Percentiles rank a stretch among this genome's conserved stretches.
These are phyloP conservation scores for Artibeus lituratus DNA, from an alignment of 2,797 vertebrate species.

Conservation along the genomic window DNA sequence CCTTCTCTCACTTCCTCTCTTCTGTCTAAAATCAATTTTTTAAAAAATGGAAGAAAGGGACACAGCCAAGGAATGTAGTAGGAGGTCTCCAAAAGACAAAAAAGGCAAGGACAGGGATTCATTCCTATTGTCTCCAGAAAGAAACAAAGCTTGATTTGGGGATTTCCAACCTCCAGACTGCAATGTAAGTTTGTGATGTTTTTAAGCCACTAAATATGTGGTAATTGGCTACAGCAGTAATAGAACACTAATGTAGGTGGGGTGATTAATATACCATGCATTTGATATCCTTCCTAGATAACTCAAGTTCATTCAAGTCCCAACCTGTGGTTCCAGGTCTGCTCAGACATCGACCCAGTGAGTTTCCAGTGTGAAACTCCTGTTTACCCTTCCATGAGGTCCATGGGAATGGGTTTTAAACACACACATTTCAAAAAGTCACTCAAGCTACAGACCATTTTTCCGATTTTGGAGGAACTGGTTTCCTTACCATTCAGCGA, in stretches of 20 bases:
- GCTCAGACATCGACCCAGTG: background rate
- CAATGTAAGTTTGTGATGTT: background rate
- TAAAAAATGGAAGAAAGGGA: background rate
- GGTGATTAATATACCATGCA: background rate
- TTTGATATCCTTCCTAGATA: background rate
- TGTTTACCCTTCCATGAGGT: background rate
- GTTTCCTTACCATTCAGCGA: constrained; percentile 87
- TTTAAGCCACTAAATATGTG: background rate
- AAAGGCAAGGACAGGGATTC: background rate
- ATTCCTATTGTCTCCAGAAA: background rate
- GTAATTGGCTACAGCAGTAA: background rate
- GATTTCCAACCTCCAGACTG: background rate
- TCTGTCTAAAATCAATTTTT: too few relatives aligned
- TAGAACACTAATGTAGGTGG: background rate
- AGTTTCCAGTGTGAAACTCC: background rate
- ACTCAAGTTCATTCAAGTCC: background rate
- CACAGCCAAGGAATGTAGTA: background rate
- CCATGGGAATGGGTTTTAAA: background rate
- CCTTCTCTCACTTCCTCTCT: too few relatives aligned
- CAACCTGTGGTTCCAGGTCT: background rate
- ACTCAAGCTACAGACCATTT: background rate
- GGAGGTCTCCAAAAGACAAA: background rate
- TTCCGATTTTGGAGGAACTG: background rate
- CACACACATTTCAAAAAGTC: background rate
- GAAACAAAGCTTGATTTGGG: background rate